phyloP scores from a whole-genome alignment of 2,888 invertebrate genomes.

The Meta bourneti region DNA sequence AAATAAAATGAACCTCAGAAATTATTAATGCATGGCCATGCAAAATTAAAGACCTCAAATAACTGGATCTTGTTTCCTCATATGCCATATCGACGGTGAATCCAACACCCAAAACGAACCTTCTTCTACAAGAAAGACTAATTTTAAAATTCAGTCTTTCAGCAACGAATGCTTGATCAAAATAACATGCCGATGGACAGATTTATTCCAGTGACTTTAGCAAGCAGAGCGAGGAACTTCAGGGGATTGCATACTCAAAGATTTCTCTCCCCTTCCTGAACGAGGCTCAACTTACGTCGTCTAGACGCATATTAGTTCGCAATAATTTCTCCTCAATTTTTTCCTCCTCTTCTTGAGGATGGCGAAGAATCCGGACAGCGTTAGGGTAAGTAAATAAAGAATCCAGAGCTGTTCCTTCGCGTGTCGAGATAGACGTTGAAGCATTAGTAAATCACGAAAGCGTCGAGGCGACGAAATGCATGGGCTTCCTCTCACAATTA shows the following conservation, averaged over 20 bases:
- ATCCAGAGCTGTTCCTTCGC: not conserved
- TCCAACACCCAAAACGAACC: no score
- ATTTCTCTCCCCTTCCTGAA: not conserved
- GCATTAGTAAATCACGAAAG: conserved; percentile 52
- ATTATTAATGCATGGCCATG: no score
- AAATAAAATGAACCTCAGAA: no score
- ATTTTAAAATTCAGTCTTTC: no score
- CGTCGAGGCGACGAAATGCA: conserved; percentile 44
- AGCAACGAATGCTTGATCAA: no score
- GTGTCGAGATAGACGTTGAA: conserved; percentile 44
- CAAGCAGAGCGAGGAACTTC: no score
- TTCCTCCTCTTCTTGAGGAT: conserved; percentile 2
- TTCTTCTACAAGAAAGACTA: no score
- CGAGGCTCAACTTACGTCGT: not conserved
- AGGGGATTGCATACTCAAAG: not conserved
- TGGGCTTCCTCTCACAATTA: conserved; percentile 24
- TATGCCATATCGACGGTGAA: no score
- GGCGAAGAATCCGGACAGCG: not conserved
- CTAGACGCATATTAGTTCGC: conserved; percentile 31
- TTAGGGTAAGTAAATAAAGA: conserved; percentile 24
- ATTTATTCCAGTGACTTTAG: no score
- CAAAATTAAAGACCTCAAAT: no score
- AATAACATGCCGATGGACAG: no score
- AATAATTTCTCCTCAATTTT: conserved; percentile 12
- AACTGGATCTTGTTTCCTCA: no score